Base-by-base conservation (phyloP, 2,888 invertebrate genomes). In the Lasioglossum malachurum region DNA sequence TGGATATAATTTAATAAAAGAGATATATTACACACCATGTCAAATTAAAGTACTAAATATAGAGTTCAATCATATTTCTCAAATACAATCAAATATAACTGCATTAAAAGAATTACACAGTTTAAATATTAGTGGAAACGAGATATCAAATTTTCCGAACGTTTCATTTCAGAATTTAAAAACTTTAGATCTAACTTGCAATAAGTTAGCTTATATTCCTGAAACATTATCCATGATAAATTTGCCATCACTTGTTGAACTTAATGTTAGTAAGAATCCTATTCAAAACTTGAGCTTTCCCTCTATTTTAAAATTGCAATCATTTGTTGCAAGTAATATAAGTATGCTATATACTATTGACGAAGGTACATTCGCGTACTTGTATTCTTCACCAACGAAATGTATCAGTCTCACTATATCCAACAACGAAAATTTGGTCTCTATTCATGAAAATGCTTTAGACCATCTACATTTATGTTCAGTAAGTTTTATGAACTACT, bases 251-350 rank as follows among this genome's bases (percentile, higher is more conserved):
- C 94, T 97, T 83, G 95, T 95, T 76, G 95, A 95, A 72, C 94
- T 97, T 10, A 93, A 95, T n/a, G 93, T 97, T 72, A 96, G 96
- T 91, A 96, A 96, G 84, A 97, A 97, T 94, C 96, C 96, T 3
- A 94, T 97, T 23, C 93, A 95, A 75, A 93, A 91, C 53, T 95
- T 97, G 88, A 95, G 95, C 86, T 96, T 97, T 89, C 94, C 94
- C 84, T 95, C 96, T 53, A 95, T 96, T 49, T 91, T 96, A 31
- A 95, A 94, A 12, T 79, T 97, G 19, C 95, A 94, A 89, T 95
- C 90, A 89, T 93, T 97, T 75, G 95, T 95, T 80, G 95, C 96
- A 92, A 90, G 82, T 79, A 84, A 91, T 60, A 82, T 93, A n/a
- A 84, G 80, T 38, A 73, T 82, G 8, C 71, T 95, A 49, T 81